Evolutionary conservation across 1,140 invertebrate species (phyloP), one percentile per base, ranked within the genome.

Genomic region (Zaprionus kolodkinae): DNA sequence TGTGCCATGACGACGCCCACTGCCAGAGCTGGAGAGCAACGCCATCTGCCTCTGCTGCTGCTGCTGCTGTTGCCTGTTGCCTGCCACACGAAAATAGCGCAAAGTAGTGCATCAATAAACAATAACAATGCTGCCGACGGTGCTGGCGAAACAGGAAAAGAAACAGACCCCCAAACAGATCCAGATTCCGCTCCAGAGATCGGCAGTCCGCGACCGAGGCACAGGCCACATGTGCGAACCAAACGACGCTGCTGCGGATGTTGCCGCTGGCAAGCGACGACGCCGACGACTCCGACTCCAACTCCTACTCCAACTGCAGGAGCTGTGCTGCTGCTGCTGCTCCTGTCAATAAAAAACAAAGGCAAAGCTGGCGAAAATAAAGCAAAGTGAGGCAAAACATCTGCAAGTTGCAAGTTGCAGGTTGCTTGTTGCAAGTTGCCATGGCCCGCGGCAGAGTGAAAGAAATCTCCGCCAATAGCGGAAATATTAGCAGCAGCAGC

Each of bases 41-140:
- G 80, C 84, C 83, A 87, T 87, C 61, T 76, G 77, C 81, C 40
- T 45, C 2, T n/a, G 40, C 40, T 69, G 17, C 13, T 63, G 68
- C 27, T 40, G 57, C 48, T 57, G 64, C 69, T 59, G 21, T 2
- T 21, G 1, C 21, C 21, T 55, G 52, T 27, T 64, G 76, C 65
- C 38, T 79, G 83, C 83, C 78, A 76, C 84, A 88, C 85, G 75
- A 89, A 88, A 88, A 88, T 89, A 89, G 85, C 85, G 85, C 84
- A 88, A 89, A 89, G 85, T 89, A 90, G 85, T 89, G 81, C 85
- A 89, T 89, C 85, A 89, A 89, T 89, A 89, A 89, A 89, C 86
- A 89, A 89, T 89, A 89, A 89, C 85, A 89, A 89, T 82, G 83
- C 79, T 66, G 81, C 81, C 72, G 71, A 27, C 62, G 67, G 27